These are phyloP conservation scores for Hylaea fasciaria DNA, from an alignment of 2,888 invertebrate genomes.

Conservation along the genomic window DNA sequence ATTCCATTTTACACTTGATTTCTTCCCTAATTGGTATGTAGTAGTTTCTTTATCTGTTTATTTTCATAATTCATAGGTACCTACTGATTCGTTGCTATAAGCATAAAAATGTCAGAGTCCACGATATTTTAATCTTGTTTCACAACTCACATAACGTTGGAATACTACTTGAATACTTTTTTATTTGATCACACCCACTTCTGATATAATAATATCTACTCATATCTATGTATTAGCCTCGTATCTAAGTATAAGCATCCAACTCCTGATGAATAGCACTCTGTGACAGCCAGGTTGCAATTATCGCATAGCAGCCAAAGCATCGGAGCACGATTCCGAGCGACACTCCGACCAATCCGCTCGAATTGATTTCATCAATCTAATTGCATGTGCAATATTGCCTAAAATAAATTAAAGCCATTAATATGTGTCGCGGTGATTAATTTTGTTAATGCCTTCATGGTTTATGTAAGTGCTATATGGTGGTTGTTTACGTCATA, in stretches of 20 bases:
- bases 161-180: not conserved
- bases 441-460: constrained; percentile 17
- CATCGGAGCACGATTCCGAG: constrained; percentile 39
- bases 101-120: too few relatives aligned
- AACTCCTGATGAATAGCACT: constrained; percentile 24
- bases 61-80: too few relatives aligned
- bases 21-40: too few relatives aligned
- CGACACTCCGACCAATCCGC: constrained; percentile 30
- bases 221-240: too few relatives aligned
- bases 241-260: constrained; percentile 9
- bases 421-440: constrained; percentile 36
- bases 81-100: too few relatives aligned
- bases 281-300: constrained; percentile 34
- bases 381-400: constrained; percentile 23
- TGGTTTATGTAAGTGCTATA: constrained; percentile 2
- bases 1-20: too few relatives aligned
- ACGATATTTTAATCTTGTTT: too few relatives aligned
- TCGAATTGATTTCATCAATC: constrained; percentile 41
- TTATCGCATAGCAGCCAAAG: constrained; percentile 38
- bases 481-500: not conserved
- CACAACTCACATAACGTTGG: too few relatives aligned
- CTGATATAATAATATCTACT: too few relatives aligned
- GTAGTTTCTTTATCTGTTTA: too few relatives aligned
- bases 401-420: constrained; percentile 34
- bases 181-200: not conserved